These are phyloP conservation scores for Corythornis cristatus DNA, from an alignment of 2,113 vertebrate species.

Conservation along the genomic window DNA sequence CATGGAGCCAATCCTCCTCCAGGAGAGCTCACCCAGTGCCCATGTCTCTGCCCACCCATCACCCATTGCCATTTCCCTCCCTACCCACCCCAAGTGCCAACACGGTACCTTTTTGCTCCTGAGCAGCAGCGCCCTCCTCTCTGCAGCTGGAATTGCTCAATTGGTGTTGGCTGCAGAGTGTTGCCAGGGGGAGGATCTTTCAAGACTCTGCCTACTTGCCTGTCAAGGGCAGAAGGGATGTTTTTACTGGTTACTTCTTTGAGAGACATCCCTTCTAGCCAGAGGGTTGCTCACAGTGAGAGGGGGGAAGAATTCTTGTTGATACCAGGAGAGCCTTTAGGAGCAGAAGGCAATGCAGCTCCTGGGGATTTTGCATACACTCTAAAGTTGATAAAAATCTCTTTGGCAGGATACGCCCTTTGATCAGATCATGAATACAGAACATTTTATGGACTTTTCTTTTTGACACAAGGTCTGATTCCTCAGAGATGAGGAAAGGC, in stretches of 20 bases:
- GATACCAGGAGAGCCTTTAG: background rate
- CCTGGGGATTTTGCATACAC: background rate
- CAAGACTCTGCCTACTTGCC: conserved; percentile 75
- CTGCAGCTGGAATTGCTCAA: conserved; percentile 75
- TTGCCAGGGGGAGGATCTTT: conserved; percentile 69
- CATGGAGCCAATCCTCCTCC: background rate
- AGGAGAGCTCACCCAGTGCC: background rate
- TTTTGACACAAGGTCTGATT: background rate
- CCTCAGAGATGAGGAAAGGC: background rate
- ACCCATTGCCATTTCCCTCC: background rate
- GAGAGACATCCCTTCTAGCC: background rate
- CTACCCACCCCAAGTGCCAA: background rate
- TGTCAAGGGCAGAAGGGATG: conserved; percentile 35
- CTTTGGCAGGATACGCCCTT: background rate
- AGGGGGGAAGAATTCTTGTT: background rate
- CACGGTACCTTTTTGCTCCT: conserved; percentile 69
- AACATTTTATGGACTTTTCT: background rate
- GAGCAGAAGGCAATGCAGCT: background rate
- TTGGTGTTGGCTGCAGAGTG: conserved; percentile 59
- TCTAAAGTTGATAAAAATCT: background rate
- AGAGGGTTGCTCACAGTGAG: background rate
- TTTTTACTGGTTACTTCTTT: background rate
- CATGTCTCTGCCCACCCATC: background rate
- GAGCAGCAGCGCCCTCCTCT: conserved; percentile 74
- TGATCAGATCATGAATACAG: background rate